These are phyloP conservation scores for Epinephelus lanceolatus DNA, from an alignment of 2,113 vertebrate genomes.

Conservation along the genomic window DNA sequence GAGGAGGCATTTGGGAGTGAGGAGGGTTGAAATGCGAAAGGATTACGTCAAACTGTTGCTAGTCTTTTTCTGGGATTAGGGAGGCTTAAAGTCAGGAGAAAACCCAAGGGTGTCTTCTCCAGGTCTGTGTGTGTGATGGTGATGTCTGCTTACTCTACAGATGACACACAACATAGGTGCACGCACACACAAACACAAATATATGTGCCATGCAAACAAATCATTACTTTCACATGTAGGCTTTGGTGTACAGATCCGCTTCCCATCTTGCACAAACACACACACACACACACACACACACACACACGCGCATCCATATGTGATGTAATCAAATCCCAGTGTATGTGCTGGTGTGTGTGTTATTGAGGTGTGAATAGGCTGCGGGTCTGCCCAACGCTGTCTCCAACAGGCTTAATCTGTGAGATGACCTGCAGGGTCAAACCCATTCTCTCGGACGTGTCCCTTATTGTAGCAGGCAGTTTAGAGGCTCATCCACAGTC, in stretches of 20 bases:
- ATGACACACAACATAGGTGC: constrained; percentile 50
- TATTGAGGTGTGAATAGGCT: constrained; percentile 72
- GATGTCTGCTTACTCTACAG: constrained; percentile 50
- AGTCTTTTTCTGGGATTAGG: constrained; percentile 84
- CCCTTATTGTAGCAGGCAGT: constrained; percentile 80
- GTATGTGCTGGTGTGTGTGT: constrained; percentile 37
- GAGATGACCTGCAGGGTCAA: constrained; percentile 78
- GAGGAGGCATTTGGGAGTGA: constrained; percentile 71
- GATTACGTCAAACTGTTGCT: constrained; percentile 82
- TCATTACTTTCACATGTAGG: constrained; percentile 20
- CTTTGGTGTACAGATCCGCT: neutral
- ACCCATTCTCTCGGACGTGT: constrained; percentile 80
- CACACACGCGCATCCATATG: constrained; percentile 3
- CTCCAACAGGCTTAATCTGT: constrained; percentile 74
- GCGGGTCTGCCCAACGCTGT: constrained; percentile 29
- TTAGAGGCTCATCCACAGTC: constrained; percentile 81
- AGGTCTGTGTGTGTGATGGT: constrained; percentile 56
- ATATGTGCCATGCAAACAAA: constrained; percentile 23
- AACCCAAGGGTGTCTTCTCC: constrained; percentile 73
- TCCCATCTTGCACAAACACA: neutral
- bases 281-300: neutral
- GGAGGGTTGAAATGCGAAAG: constrained; percentile 76
- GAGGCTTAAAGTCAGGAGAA: constrained; percentile 79
- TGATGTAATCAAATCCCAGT: constrained; percentile 46
- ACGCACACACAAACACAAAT: constrained; percentile 19